phyloP scores from a whole-genome alignment of 2,113 vertebrate genomes.

The Seriola rivoliana region DNA sequence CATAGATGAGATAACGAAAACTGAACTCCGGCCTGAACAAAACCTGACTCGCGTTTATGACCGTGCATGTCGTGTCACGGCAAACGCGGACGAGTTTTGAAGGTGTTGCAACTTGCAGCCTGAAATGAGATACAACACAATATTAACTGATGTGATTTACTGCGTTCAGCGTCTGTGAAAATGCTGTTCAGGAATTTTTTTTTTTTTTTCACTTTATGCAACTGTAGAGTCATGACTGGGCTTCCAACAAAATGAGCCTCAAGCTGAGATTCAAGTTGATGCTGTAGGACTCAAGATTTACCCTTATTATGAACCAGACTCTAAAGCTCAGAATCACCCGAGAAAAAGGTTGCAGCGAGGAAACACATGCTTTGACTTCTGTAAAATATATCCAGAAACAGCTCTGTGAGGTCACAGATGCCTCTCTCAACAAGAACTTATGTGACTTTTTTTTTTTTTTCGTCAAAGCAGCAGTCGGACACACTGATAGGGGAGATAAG shows the following conservation, averaged over 20 bases:
- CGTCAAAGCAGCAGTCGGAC: neutral
- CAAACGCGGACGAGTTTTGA: neutral
- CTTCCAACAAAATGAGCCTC: neutral
- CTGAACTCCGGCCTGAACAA: constrained; percentile 24
- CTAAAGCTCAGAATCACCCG: neutral
- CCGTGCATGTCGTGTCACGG: no score
- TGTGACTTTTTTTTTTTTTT: constrained; percentile 26
- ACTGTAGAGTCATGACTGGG: neutral
- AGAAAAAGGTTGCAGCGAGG: neutral
- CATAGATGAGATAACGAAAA: constrained; percentile 48
- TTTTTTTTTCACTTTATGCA: neutral
- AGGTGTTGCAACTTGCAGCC: neutral
- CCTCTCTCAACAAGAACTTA: constrained; percentile 4
- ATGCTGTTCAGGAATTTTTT: neutral
- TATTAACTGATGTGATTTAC: constrained; percentile 7
- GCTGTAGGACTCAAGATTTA: neutral
- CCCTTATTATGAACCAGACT: neutral
- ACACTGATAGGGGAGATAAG: neutral
- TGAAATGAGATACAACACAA: neutral
- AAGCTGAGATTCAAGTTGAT: neutral
- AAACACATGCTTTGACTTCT: neutral
- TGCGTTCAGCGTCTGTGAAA: constrained; percentile 1
- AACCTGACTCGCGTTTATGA: constrained; percentile 20
- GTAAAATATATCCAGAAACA: neutral
- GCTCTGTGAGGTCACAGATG: neutral